Evolutionary conservation across 2,113 vertebrate genomes (phyloP), one percentile per base, ranked within the genome.

Genomic region (Aphelocoma coerulescens): DNA sequence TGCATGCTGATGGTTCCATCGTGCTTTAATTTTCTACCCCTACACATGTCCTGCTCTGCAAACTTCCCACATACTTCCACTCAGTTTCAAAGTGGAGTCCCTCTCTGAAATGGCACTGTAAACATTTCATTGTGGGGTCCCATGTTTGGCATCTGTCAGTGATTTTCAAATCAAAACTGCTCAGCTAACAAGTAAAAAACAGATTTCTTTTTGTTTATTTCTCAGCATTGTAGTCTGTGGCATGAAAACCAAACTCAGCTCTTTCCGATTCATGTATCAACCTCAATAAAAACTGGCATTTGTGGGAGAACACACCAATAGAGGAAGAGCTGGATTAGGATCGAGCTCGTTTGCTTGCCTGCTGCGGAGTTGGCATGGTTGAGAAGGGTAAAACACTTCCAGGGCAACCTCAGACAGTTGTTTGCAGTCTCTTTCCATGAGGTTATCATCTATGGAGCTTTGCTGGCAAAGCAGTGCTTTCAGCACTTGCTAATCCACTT

Each of bases 131-230:
- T 82, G 93, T 91, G 91, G 68, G 93, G 80, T 95, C 86, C 32
- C 69, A 39, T 24, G 44, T 89, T 95, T 93, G 83, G 87, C 2
- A 66, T 92, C 92, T 96, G 93, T 73, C 95, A 91, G 76, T 65
- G 83, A 96, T 95, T 95, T 97, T 91, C 83, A 92, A 95, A 93
- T 81, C 85, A 92, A 92, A 96, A 97, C 87, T 88, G 78, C 72
- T 89, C 88, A 58, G 39, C 75, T 87, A 86, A 91, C 80, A 82
- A 94, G 83, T 75, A 82, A 93, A 94, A 94, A 65, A 37, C 90
- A 96, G 90, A 93, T 89, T 91, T 89, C 55, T 86, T 81, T 68
- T 65, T 95, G 91, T 96, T 96, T 96, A 90, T 94, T 93, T 81
- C 85, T 85, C 72, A 69, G 43, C 10, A 3, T 30, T 77, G 82